These are phyloP conservation scores for Neelides sp. DNA, from an alignment of 1,140 invertebrate genomes.

Conservation along the genomic window DNA sequence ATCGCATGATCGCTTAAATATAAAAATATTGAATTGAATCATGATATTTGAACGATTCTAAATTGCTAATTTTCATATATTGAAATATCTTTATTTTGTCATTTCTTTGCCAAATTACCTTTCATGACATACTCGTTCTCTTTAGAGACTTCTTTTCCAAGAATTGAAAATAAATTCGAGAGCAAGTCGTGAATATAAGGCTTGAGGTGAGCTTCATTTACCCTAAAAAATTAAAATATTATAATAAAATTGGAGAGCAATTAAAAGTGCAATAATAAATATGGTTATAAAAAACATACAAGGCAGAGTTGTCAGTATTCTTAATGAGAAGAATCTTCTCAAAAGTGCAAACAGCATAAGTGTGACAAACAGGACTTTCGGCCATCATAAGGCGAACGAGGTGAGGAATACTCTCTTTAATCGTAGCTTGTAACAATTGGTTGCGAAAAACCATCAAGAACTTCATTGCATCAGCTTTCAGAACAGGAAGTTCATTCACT, in stretches of 20 bases:
- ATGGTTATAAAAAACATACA: conserved; percentile 43
- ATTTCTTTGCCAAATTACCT: conserved; percentile 40
- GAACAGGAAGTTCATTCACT: conserved; percentile 76
- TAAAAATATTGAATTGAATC: conserved; percentile 27
- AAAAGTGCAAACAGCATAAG: conserved; percentile 80
- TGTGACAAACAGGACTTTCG: conserved; percentile 74
- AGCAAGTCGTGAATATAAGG: conserved; percentile 54
- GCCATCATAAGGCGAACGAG: conserved; percentile 60
- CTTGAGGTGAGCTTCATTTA: conserved; percentile 44
- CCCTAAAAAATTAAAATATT: conserved; percentile 38
- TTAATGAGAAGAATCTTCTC: conserved; percentile 75
- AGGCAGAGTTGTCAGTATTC: conserved; percentile 40
- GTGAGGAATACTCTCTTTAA: conserved; percentile 59
- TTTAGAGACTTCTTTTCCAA: conserved; percentile 56
- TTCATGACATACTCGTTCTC: conserved; percentile 98
- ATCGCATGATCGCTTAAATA: conserved; percentile 70
- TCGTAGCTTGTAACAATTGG: conserved; percentile 63
- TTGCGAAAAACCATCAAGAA: conserved; percentile 91
- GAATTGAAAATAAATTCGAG: conserved; percentile 56
- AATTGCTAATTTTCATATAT: conserved; percentile 12
- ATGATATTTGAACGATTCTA: neutral
- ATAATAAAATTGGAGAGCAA: too few relatives aligned
- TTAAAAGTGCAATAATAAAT: conserved; percentile 21
- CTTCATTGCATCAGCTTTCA: conserved; percentile 91
- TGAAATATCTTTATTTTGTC: conserved; percentile 10